A percentile compares a stretch with the other conserved stretches of the same genome.
Evolutionary conservation across 2,113 vertebrate species (phyloP).

Genomic region (Myxocyprinus asiaticus): DNA sequence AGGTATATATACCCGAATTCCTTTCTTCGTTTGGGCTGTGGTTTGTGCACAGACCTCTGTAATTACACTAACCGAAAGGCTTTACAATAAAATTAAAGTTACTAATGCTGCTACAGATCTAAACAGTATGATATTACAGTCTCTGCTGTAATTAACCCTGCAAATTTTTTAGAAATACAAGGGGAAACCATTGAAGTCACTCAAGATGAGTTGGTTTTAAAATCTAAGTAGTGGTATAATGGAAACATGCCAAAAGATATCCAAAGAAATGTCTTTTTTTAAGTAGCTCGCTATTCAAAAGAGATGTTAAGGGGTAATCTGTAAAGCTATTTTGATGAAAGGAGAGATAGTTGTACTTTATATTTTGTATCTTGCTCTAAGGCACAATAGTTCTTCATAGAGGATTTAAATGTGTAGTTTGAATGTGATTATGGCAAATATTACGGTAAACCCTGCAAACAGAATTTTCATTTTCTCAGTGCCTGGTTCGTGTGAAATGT

Average conservation of each 20-base stretch:
- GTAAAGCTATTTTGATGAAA: background rate
- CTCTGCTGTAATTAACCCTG: background rate
- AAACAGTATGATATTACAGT: background rate
- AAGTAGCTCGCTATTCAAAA: background rate
- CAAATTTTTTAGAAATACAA: background rate
- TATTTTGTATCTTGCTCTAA: background rate
- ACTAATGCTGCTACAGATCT: background rate
- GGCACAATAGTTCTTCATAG: too few species aligned
- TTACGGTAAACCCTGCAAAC: background rate
- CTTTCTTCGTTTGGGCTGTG: background rate
- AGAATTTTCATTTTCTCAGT: background rate
- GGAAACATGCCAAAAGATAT: background rate
- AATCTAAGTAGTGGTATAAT: background rate
- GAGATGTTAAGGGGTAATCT: background rate
- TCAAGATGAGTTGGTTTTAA: background rate
- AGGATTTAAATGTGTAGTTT: background rate
- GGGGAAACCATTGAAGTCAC: background rate
- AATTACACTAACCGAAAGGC: background rate
- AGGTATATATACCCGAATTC: too few species aligned
- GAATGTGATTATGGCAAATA: background rate
- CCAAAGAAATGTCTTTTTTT: too few species aligned
- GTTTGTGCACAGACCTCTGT: background rate
- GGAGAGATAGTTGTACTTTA: background rate
- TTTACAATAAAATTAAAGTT: background rate
- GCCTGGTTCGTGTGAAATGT: background rate